Conservation (phyloP, 2,888 invertebrate genomes). For the Panopea generosa region DNA sequence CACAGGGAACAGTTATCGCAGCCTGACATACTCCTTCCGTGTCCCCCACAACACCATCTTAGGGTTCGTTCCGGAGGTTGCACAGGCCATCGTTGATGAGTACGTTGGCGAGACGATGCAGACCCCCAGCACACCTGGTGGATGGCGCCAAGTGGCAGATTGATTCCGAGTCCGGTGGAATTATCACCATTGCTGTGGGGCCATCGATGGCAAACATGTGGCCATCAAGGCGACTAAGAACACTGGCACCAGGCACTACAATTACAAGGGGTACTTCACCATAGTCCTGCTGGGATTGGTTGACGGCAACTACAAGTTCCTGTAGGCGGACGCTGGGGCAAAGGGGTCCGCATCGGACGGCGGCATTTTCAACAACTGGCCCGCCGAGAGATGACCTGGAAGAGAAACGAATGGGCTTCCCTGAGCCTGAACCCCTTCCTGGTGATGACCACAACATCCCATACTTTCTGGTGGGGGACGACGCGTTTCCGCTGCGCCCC, state of each 20-base stretch:
- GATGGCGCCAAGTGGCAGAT: slow-evolving; percentile 14
- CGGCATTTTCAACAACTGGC: slow-evolving; percentile 10
- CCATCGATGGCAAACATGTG: slow-evolving; percentile 65
- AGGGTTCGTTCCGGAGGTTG: slow-evolving; percentile 13
- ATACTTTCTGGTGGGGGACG: slow-evolving; percentile 30
- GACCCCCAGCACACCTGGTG: slow-evolving; percentile 8
- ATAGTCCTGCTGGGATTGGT: slow-evolving; percentile 27
- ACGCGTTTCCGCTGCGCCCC: not conserved
- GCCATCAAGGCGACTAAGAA: slow-evolving; percentile 71
- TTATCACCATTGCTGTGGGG: slow-evolving; percentile 22
- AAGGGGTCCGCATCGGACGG: slow-evolving; percentile 15
- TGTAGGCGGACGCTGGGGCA: slow-evolving; percentile 19
- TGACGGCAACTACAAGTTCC: slow-evolving; percentile 22
- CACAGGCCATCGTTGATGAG: slow-evolving; percentile 12
- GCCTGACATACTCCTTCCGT: slow-evolving; percentile 12
- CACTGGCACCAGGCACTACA: slow-evolving; percentile 59
- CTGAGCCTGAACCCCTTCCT: slow-evolving; percentile 24
- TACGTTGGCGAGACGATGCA: slow-evolving; percentile 9
- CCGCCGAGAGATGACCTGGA: slow-evolving; percentile 11
- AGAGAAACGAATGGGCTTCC: slow-evolving; percentile 9
- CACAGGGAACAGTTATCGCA: slow-evolving; percentile 5
- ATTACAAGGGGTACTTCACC: slow-evolving; percentile 25
- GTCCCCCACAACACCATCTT: slow-evolving; percentile 31
- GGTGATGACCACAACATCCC: slow-evolving; percentile 22
- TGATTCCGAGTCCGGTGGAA: slow-evolving; percentile 12